Base-by-base conservation (phyloP, 1,140 invertebrate genomes). In the Neodiprion pinetum region DNA sequence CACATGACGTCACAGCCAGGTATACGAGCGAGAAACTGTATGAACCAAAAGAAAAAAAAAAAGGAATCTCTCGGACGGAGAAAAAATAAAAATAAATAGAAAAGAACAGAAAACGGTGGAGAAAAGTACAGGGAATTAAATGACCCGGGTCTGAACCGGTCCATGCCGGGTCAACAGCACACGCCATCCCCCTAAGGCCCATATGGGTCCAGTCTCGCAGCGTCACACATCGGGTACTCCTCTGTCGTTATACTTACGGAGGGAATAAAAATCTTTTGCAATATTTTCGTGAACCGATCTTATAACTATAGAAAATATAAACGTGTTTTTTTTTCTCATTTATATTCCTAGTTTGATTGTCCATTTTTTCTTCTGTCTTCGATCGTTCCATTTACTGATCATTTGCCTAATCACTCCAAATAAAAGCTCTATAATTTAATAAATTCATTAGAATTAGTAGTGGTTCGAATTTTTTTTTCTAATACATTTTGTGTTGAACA, bases 141-240 rank as follows among this genome's bases (percentile, higher is more conserved):
- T 84, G 83, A 86, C 47, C 67, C 21, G 40, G 17, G 67, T 23
- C 84, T 80, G 86, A 86, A 87, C 86, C 86, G 86, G 86, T 87
- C 84, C 81, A 66, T 23, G 77, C 80, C 76, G 82, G 84, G 85
- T 87, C 85, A 86, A 87, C 85, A 86, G 83, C 85, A 84, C 80
- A 82, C 79, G 79, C 78, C 84, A 84, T 85, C 85, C 85, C 85
- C 85, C 79, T 87, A 83, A 79, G 80, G 76, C 73, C 81, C 79
- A 66, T 81, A 40, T 79, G 79, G 80, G 21, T 70, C 78, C 77
- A 78, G 79, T 74, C 75, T 78, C 78, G 77, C 70, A 74, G 61
- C 14, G 21, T 21, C 61, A 14, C 14, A 66, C 14, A 66, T n/a
- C 61, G 21, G 14, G 4, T 5, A 1, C 14, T 14, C 61, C 61